A percentile compares a stretch with the other conserved stretches of the same genome.
Evolutionary conservation across 2,113 vertebrate genomes (phyloP).

Genomic region (Aphyosemion australe): DNA sequence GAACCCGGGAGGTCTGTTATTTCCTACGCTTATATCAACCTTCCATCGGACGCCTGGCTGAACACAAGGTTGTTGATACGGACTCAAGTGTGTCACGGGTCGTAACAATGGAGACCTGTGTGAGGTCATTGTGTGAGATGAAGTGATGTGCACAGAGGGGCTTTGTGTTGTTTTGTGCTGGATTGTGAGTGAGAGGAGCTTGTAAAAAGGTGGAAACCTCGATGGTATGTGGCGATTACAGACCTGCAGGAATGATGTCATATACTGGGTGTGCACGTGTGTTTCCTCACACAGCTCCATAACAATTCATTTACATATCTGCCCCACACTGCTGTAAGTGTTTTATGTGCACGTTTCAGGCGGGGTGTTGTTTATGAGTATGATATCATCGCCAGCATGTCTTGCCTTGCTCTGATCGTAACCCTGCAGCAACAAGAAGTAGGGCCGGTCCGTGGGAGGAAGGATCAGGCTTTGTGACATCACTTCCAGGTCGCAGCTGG

Average conservation of each 20-base stretch:
- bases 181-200: slow-evolving; percentile 68
- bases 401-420: slow-evolving; percentile 87
- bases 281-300: slow-evolving; percentile 21
- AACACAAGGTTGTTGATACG: slow-evolving; percentile 64
- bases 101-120: slow-evolving; percentile 74
- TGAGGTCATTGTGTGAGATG: slow-evolving; percentile 78
- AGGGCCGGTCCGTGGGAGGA: slow-evolving; percentile 87
- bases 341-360: slow-evolving; percentile 33
- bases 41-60: slow-evolving; percentile 61
- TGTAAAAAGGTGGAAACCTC: slow-evolving; percentile 63
- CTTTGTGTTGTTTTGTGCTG: slow-evolving; percentile 74
- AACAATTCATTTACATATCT: slow-evolving; percentile 42
- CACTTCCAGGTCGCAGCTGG: slow-evolving; percentile 84
- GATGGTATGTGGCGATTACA: slow-evolving; percentile 81
- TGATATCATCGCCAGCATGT: slow-evolving; percentile 69
- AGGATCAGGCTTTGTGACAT: slow-evolving; percentile 91
- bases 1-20: slow-evolving; percentile 75
- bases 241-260: slow-evolving; percentile 81
- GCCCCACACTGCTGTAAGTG: slow-evolving; percentile 25
- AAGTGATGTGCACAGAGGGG: slow-evolving; percentile 68
- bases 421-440: slow-evolving; percentile 90
- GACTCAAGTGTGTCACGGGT: slow-evolving; percentile 79
- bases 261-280: slow-evolving; percentile 47
- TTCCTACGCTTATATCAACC: slow-evolving; percentile 58
- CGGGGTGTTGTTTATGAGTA: slow-evolving; percentile 37